phyloP scores from a whole-genome alignment of 2,797 vertebrate genomes.

The Crocodylus rhombifer region DNA sequence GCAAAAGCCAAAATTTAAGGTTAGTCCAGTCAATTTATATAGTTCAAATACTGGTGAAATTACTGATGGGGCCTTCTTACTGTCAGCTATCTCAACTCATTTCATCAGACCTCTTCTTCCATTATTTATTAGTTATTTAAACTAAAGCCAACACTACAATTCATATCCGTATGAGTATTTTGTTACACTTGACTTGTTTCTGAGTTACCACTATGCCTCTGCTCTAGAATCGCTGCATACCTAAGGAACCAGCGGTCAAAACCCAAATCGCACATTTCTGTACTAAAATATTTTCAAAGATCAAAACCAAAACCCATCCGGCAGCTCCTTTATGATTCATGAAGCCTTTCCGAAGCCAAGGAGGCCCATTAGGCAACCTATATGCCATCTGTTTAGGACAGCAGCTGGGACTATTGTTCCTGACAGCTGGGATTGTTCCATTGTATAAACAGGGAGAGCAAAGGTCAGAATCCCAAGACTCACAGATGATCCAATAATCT shows the following conservation, averaged over 20 bases:
- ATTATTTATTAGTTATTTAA: not conserved
- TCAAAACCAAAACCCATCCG: not conserved
- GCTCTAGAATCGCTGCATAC: not conserved
- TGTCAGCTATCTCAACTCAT: not conserved
- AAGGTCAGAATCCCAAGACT: not conserved
- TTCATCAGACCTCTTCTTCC: not conserved
- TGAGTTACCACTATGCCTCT: not conserved
- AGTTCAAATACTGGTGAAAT: not conserved
- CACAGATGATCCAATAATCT: not conserved
- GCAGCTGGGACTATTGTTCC: constrained; percentile 25
- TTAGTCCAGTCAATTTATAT: fast-evolving
- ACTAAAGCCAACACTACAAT: not conserved
- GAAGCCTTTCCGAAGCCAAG: not conserved
- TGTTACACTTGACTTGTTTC: not conserved
- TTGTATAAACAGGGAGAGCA: not conserved
- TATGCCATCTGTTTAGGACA: not conserved
- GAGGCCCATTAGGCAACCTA: not conserved
- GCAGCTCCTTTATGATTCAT: not conserved
- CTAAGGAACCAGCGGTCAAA: not conserved
- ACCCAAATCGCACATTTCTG: not conserved
- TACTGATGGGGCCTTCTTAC: not conserved
- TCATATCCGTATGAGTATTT: not conserved
- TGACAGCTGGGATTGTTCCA: not conserved
- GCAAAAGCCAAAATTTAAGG: not conserved
- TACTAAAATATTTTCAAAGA: not conserved